phyloP scores from a whole-genome alignment of 2,113 vertebrate genomes.

The Formicarius rufipectus region DNA sequence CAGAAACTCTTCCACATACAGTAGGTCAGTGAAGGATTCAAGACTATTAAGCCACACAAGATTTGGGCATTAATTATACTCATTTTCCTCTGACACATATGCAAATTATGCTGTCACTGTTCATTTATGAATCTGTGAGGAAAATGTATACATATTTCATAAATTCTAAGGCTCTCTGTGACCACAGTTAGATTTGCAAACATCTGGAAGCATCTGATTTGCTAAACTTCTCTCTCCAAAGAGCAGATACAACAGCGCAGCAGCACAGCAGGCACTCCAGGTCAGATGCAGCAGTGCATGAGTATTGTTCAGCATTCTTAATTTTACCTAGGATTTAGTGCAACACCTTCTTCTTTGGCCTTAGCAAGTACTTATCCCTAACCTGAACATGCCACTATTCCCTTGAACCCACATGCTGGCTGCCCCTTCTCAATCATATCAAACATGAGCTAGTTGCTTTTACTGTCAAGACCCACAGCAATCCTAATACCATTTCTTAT shows the following conservation, averaged over 20 bases:
- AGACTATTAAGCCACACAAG: not conserved
- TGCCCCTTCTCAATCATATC: not conserved
- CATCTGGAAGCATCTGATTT: not conserved
- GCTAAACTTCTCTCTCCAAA: not conserved
- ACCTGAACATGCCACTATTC: not conserved
- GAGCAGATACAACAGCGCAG: not conserved
- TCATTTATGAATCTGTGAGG: not conserved
- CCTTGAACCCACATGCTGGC: not conserved
- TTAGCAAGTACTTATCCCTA: not conserved
- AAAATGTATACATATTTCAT: conserved; percentile 5
- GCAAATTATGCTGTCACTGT: conserved; percentile 4
- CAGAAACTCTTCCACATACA: not conserved
- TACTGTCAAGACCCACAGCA: not conserved
- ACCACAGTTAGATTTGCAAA: not conserved
- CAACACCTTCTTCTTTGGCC: not conserved
- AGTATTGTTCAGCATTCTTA: not conserved
- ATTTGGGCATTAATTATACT: not conserved
- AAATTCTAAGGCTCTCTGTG: not conserved
- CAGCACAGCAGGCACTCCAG: not conserved
- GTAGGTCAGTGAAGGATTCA: not conserved
- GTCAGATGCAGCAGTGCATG: not conserved
- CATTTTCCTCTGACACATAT: not conserved
- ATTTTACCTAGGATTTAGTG: not conserved
- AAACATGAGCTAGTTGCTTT: not conserved
- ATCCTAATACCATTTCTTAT: not conserved